These are phyloP conservation scores for Dryocosmus kuriphilus DNA, from an alignment of 2,888 invertebrate genomes.

Conservation along the genomic window DNA sequence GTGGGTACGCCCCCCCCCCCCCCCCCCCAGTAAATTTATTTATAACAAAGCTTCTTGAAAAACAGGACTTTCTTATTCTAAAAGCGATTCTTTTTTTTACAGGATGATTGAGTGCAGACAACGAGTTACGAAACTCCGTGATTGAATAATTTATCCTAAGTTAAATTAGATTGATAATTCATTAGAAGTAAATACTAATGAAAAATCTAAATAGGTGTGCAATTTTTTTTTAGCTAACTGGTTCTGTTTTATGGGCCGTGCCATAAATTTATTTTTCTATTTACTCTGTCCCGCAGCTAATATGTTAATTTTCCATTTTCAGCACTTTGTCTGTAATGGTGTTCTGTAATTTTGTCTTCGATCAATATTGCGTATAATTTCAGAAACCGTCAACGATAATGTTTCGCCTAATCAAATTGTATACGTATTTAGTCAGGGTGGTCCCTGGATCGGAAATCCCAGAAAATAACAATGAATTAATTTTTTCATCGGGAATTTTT, in stretches of 20 bases:
- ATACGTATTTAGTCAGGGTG: background rate
- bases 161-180: slow-evolving; percentile 55
- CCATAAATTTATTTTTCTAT: slow-evolving; percentile 44
- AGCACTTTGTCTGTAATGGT: slow-evolving; percentile 12
- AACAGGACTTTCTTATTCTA: slow-evolving; percentile 11
- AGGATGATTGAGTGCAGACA: slow-evolving; percentile 72
- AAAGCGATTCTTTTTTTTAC: slow-evolving; percentile 55
- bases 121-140: slow-evolving; percentile 48
- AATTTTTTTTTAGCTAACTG: slow-evolving; percentile 25
- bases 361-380: background rate
- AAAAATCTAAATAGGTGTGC: slow-evolving; percentile 11
- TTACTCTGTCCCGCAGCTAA: slow-evolving; percentile 25
- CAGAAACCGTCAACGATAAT: background rate
- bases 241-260: slow-evolving; percentile 41
- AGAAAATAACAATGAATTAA: no score
- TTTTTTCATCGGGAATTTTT: no score
- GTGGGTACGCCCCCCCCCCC: slow-evolving; percentile 82
- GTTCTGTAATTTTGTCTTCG: slow-evolving; percentile 13
- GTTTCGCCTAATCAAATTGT: slow-evolving; percentile 19
- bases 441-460: no score
- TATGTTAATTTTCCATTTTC: background rate
- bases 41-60: background rate
- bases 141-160: slow-evolving; percentile 59
- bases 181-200: slow-evolving; percentile 52
- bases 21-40: slow-evolving; percentile 42